Evolutionary conservation across 2,888 invertebrate species (phyloP).

Genomic region (Polietes domitor): DNA sequence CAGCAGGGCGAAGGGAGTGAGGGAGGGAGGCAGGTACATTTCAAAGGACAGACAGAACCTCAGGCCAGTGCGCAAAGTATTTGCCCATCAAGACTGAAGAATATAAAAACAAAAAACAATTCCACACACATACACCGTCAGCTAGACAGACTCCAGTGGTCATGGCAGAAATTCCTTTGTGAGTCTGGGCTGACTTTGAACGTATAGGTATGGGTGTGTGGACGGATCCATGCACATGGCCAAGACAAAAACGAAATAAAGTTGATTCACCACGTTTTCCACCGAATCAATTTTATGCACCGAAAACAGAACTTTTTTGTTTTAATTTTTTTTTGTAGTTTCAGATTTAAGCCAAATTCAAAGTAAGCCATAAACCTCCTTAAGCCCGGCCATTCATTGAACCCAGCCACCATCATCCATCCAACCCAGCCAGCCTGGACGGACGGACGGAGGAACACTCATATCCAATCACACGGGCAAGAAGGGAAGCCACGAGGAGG

Average conservation of each 20-base stretch:
- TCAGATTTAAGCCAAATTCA: slow-evolving; percentile 45
- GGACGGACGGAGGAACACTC: not conserved
- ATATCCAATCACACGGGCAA: too few species aligned
- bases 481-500: too few species aligned
- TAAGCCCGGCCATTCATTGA: slow-evolving; percentile 41
- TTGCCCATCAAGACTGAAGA: not conserved
- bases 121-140: not conserved
- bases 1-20: slow-evolving; percentile 22
- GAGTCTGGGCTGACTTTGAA: slow-evolving; percentile 10
- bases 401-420: slow-evolving; percentile 48
- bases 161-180: slow-evolving; percentile 65
- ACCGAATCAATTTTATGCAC: slow-evolving; percentile 45
- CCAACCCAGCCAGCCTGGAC: not conserved
- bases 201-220: not conserved
- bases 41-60: not conserved
- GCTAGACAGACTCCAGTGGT: slow-evolving; percentile 25
- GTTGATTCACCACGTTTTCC: slow-evolving; percentile 60
- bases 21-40: not conserved
- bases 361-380: slow-evolving; percentile 28
- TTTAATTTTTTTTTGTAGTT: not conserved
- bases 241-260: slow-evolving; percentile 8
- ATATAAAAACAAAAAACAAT: slow-evolving; percentile 10
- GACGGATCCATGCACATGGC: not conserved
- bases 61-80: not conserved
- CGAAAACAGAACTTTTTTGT: slow-evolving; percentile 3